Percentiles rank a stretch among this genome's conserved stretches.
Evolutionary conservation across 2,113 vertebrate genomes (phyloP).

Genomic region (Nerophis ophidion): DNA sequence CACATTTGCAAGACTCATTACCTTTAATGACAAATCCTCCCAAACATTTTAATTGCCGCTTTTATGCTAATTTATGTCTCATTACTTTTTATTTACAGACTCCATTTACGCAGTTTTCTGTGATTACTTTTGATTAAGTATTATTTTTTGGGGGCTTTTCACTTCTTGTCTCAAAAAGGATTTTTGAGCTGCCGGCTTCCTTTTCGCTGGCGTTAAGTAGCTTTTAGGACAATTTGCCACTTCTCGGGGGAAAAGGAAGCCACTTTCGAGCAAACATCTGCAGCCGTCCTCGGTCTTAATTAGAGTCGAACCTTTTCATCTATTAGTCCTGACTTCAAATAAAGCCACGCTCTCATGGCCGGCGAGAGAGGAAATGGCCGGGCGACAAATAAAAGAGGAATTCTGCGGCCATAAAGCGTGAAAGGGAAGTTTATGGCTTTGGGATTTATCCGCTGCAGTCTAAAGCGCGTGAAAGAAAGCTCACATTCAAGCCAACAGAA

Average conservation of each 20-base stretch:
- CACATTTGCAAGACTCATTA: neutral
- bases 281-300: neutral
- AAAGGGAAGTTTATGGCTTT: too few relatives aligned
- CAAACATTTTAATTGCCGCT: slow-evolving; percentile 8
- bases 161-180: neutral
- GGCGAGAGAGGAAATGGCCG: too few relatives aligned
- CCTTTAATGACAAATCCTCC: neutral
- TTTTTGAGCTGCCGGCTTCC: neutral
- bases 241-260: too few relatives aligned
- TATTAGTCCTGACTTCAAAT: too few relatives aligned
- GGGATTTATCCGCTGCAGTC: too few relatives aligned
- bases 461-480: too few relatives aligned
- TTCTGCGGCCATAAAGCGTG: too few relatives aligned
- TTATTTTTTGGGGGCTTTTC: neutral
- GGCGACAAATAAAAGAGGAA: too few relatives aligned
- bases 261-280: neutral
- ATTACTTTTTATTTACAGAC: slow-evolving; percentile 3
- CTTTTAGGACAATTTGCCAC: neutral
- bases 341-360: too few relatives aligned
- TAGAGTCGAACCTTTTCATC: too few relatives aligned
- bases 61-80: slow-evolving; percentile 2
- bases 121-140: neutral
- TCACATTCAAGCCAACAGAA: too few relatives aligned
- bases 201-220: neutral
- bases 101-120: neutral